These are phyloP conservation scores for Heliconius ethilla DNA, from an alignment of 2,888 invertebrate species.

Conservation along the genomic window DNA sequence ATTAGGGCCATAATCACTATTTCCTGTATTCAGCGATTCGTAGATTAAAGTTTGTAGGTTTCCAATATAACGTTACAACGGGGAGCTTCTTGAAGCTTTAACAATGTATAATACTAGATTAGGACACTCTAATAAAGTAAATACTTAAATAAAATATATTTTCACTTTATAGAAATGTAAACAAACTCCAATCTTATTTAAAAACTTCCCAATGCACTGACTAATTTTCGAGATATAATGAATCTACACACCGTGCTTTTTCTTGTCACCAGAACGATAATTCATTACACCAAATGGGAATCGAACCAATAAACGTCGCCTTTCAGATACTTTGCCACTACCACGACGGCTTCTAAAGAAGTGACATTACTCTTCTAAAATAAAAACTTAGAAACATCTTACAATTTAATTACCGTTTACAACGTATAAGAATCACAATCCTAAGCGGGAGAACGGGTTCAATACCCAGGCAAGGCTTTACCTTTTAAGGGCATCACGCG, in stretches of 20 bases:
- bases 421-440: conserved; percentile 1
- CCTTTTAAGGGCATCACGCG: conserved; percentile 43
- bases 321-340: no score
- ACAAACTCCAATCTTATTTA: no score
- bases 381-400: neutral
- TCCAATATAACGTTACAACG: neutral
- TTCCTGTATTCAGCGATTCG: conserved; percentile 16
- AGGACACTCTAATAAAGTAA: neutral
- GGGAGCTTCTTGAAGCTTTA: conserved; percentile 3
- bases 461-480: conserved; percentile 33
- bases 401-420: conserved; percentile 16
- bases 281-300: no score
- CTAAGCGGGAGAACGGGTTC: conserved; percentile 31
- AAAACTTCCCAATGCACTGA: no score
- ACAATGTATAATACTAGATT: neutral
- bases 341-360: no score
- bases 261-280: no score
- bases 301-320: no score
- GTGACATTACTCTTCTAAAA: no score
- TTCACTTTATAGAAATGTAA: no score
- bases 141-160: neutral
- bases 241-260: no score
- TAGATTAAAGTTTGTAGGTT: conserved; percentile 28
- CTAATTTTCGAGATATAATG: no score
- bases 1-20: conserved; percentile 25